Evolutionary conservation across 2,113 vertebrate species (phyloP).

Genomic region (Onychostoma macrolepis): DNA sequence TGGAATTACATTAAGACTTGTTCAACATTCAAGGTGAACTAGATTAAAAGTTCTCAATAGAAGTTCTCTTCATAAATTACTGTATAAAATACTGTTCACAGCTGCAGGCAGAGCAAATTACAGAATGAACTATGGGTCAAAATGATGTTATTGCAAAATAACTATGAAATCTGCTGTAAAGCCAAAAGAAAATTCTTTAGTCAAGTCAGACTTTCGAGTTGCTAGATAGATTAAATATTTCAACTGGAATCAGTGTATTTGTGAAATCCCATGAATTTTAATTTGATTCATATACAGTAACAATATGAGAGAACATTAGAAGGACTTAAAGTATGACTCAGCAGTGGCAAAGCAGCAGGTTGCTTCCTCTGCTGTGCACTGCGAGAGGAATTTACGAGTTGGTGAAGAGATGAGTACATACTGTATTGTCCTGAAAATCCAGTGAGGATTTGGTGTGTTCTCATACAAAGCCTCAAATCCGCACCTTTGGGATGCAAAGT

Average conservation of each 20-base stretch:
- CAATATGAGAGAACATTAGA: conserved; percentile 10
- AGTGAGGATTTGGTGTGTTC: conserved; percentile 49
- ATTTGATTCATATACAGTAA: conserved; percentile 7
- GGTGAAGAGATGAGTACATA: conserved; percentile 37
- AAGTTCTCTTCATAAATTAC: conserved; percentile 20
- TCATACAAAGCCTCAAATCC: conserved; percentile 46
- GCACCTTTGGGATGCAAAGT: conserved; percentile 33
- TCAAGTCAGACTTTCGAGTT: not conserved
- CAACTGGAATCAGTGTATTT: not conserved
- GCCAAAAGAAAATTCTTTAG: not conserved
- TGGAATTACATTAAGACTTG: conserved; percentile 45
- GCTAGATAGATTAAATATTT: not conserved
- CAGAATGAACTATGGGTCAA: not conserved
- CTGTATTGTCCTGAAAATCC: conserved; percentile 50
- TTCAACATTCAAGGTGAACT: conserved; percentile 49
- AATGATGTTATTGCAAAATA: conserved; percentile 8
- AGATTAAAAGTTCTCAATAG: not conserved
- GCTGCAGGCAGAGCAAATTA: not conserved
- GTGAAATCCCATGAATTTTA: not conserved
- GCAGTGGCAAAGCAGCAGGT: conserved; percentile 10
- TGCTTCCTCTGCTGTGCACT: conserved; percentile 27
- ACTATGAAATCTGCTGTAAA: not conserved
- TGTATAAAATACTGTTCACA: conserved; percentile 5
- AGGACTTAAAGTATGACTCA: conserved; percentile 25
- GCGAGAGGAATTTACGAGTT: conserved; percentile 46